Evolutionary conservation across 2,888 invertebrate species (phyloP), one percentile per base, ranked within the genome.

Genomic region (Periphyllus acericola): DNA sequence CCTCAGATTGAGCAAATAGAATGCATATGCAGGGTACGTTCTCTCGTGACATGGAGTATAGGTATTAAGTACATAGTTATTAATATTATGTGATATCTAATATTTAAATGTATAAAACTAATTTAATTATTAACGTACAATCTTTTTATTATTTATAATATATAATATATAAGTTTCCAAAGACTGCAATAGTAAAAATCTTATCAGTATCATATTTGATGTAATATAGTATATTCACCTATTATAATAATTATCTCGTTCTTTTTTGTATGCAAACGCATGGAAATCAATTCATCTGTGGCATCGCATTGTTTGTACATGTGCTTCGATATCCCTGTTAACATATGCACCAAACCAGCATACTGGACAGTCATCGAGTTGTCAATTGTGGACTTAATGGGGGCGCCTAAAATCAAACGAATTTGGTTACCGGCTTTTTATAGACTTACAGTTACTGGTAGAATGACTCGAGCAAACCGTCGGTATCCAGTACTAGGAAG

Each of bases 221-320:
- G 25, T 66, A 19, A 66, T 60, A n/a, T n/a, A 55, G 14, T 68
- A 17, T 25, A 32, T 85, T 89, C 91, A 93, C 93, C 93, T 1
- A 99, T 98, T 2, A 99, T 98, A 11, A 99, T 96, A 96, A 99
- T 97, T 89, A 99, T 97, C 93, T 99, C 99, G 92, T 97, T 96
- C 91, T 97, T 98, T 92, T 97, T 98, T 89, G 98, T 98, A 90
- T 98, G 93, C 88, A 99, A 95, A 89, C 99, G 94, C 34, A 99
- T 93, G 92, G 99, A 99, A 40, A 97, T 97, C 87, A 99, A 93
- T 91, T 99, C 99, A 92, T 99, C 98, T 0, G 96, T 94, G 14
- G 98, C 97, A 92, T 99, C 99, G 90, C 99, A 92, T 92, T 99
- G 99, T 90, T 98, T 93, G 0, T 99, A 96, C 0, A 96, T 96